These are phyloP conservation scores for Porites rus DNA, from an alignment of 92 coral and sea anemone genomes.

Conservation along the genomic window DNA sequence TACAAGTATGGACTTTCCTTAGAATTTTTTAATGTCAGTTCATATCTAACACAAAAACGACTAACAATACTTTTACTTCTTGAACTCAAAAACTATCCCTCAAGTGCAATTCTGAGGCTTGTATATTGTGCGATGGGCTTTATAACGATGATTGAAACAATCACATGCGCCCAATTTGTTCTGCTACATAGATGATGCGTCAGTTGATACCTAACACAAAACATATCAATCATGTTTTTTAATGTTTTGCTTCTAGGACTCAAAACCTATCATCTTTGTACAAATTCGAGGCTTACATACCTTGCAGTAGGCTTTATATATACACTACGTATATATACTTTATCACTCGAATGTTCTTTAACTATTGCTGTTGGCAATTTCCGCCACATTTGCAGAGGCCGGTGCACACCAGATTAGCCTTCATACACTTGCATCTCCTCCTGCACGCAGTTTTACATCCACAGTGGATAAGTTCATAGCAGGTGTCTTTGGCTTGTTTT, in stretches of 20 bases:
- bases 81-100: slow-evolving; percentile 29
- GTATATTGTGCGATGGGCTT: slow-evolving; percentile 33
- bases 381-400: slow-evolving; percentile 78
- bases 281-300: slow-evolving; percentile 23
- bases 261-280: slow-evolving; percentile 31
- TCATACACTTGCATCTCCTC: slow-evolving; percentile 76
- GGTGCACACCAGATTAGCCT: slow-evolving; percentile 68
- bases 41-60: slow-evolving; percentile 22
- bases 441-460: slow-evolving; percentile 66
- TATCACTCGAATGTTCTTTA: slow-evolving; percentile 32
- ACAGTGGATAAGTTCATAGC: slow-evolving; percentile 67
- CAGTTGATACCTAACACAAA: slow-evolving; percentile 31
- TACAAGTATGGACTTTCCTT: slow-evolving; percentile 10
- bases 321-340: slow-evolving; percentile 23
- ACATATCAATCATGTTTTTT: slow-evolving; percentile 27
- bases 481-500: slow-evolving; percentile 60
- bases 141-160: slow-evolving; percentile 31
- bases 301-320: slow-evolving; percentile 22
- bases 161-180: slow-evolving; percentile 21
- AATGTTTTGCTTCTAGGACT: slow-evolving; percentile 21
- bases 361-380: slow-evolving; percentile 45
- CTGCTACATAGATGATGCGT: slow-evolving; percentile 16
- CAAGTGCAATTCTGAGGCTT: slow-evolving; percentile 26
- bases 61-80: slow-evolving; percentile 33
- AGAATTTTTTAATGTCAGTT: slow-evolving; percentile 11